Evolutionary conservation across 2,888 invertebrate species (phyloP), one percentile per base, ranked within the genome.

Genomic region (Latheticus oryzae): DNA sequence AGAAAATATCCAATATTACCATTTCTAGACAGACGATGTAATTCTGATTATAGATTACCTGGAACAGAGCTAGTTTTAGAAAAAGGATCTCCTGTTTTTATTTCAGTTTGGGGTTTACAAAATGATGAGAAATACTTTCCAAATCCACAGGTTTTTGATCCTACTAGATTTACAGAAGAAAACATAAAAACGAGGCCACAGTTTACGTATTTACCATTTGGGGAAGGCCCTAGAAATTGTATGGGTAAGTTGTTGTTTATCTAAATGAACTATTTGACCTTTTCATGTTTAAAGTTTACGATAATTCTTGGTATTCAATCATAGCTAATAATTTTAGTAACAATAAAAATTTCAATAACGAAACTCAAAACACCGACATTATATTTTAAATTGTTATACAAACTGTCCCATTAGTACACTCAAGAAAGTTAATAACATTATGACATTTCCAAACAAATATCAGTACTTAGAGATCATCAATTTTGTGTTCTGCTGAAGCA

Each of bases 1-100:
- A 66, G 81, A 19, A 70, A 77, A 35, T 79, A 78, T 55, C 79
- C 81, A 1, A 75, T 79, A 3, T 73, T 76, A 0, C 70, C 74
- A 0, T 69, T 76, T 11, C 53, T 78, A 13, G 73, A 72, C 43
- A 61, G 67, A 51, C 67, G 63, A 58, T 72, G 69, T 60, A 69
- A 61, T 60, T 67, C 55, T 16, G 69, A 74, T 54, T 80, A 78
- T 60, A 60, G 63, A 1, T 61, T 79, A 7, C 76, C 78, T 13
- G 73, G 73, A 30, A 76, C 77, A 1, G 74, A 78, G 2, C 58
- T 78, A 1, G 64, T 71, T 3, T 62, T 82, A 5, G 76, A 78
- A 43, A 76, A 77, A 54, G 81, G 78, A 1, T 76, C 74, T 4
- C 68, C 74, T 0, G 64, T 81, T 0, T 62, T 75, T n/a, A 70